Conservation (phyloP, 1,140 invertebrate genomes). For the Andrena cerasifolii region DNA sequence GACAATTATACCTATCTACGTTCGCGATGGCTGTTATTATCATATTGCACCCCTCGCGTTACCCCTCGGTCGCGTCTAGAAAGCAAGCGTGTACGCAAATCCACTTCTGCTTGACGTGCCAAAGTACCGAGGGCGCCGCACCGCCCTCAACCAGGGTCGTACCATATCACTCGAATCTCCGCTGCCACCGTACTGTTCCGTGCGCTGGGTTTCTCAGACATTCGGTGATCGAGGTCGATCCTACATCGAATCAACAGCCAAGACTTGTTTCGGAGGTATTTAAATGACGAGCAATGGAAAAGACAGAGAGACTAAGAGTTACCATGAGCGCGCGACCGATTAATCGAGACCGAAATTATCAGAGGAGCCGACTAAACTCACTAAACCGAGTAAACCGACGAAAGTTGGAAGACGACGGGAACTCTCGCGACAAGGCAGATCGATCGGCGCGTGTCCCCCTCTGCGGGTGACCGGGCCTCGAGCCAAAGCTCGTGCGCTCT, state of each 20-base stretch:
- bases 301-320: too few species aligned
- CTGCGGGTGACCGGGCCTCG: conserved; percentile 65
- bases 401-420: conserved; percentile 43
- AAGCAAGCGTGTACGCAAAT: conserved; percentile 20
- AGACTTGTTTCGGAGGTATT: too few species aligned
- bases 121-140: conserved; percentile 47
- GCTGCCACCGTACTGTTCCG: too few species aligned
- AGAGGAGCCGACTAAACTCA: too few species aligned
- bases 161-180: too few species aligned
- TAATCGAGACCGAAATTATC: too few species aligned
- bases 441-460: conserved; percentile 69
- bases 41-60: conserved; percentile 78
- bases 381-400: neutral
- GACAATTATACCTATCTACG: conserved; percentile 80
- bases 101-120: conserved; percentile 41
- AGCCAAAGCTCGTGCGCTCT: conserved; percentile 71
- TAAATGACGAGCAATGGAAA: too few species aligned
- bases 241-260: neutral
- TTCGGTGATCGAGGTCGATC: neutral
- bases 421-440: conserved; percentile 41
- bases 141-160: conserved; percentile 28
- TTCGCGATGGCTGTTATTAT: conserved; percentile 78
- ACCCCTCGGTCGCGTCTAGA: conserved; percentile 54
- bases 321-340: too few species aligned
- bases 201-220: too few species aligned